Conservation (phyloP, 2,113 vertebrate genomes). For the Eudyptes chrysolophus region DNA sequence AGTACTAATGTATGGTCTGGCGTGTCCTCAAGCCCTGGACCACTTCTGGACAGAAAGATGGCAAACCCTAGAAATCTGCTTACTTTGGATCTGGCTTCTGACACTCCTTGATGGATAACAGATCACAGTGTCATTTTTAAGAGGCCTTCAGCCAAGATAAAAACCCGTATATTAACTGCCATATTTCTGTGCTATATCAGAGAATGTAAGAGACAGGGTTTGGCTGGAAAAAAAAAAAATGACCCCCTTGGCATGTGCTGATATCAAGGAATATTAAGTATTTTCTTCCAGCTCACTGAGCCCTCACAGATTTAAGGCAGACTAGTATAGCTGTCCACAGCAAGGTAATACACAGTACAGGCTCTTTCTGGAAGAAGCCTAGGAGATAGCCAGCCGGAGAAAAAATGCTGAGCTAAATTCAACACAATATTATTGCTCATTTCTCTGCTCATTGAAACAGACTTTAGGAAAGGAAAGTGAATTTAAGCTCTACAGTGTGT, state of each 20-base stretch:
- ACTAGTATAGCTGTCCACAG: not conserved
- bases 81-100: not conserved
- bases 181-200: not conserved
- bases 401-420: constrained; percentile 1
- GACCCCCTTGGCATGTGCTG: not conserved
- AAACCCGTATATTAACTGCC: not conserved
- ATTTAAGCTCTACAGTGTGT: not conserved
- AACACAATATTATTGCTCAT: not conserved
- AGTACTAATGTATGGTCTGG: not conserved
- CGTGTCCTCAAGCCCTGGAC: not conserved
- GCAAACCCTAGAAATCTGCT: not conserved
- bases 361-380: not conserved
- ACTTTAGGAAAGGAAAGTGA: not conserved
- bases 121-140: not conserved
- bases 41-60: not conserved
- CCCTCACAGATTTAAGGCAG: not conserved
- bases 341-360: not conserved
- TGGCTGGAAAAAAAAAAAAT: not conserved
- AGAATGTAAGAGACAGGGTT: not conserved
- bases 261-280: not conserved
- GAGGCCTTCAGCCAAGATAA: not conserved
- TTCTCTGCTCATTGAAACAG: not conserved
- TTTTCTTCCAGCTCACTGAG: not conserved
- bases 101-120: not conserved
- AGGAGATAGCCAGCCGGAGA: not conserved